Base-by-base conservation (phyloP, 1,140 invertebrate genomes). In the Riptortus pedestris region DNA sequence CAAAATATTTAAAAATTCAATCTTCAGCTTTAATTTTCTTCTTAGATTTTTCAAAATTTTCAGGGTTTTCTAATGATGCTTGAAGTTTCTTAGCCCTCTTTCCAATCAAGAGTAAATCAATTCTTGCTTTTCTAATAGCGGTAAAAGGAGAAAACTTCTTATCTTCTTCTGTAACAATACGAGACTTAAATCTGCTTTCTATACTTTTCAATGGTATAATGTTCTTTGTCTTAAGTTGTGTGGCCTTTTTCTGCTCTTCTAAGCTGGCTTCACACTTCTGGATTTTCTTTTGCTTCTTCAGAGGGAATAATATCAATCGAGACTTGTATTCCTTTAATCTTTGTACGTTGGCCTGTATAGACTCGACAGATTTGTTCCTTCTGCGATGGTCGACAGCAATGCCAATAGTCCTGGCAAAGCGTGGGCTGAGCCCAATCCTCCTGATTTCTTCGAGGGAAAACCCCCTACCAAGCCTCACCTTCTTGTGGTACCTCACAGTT, bases 401-500 rank as follows among this genome's bases (percentile, higher is more conserved):
- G 33, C 97, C 97, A 78, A 99, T 87, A 18, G 91, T 91, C 69
- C 82, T 83, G 12, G 96, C 96, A 74, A 90, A 90, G 65, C 80
- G 81, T 69, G 85, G 84, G 73, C 86, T 87, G 26, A 97, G 74
- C 57, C 88, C 89, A 71, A 90, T 86, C 69, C 87, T 84, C 85
- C 93, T 96, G 45, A 99, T 78, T 80, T 99, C 97, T 69, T 93
- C 86, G 1, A 98, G 74, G 62, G 94, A 93, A 76, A 99, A 99
- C 64, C 97, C 97, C 73, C 93, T 86, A 55, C 96, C 96, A 67
- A 90, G 81, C 66, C 96, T 84, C 65, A 94, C 79, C 78, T 91
- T 95, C 4, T 84, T 89, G 72, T 93, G 91, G 72, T 96, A 96
- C 65, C 92, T 85, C 63, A 93, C 82, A 47, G 93, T 91, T 48